Evolutionary conservation across 2,888 invertebrate species (phyloP), one percentile per base, ranked within the genome.

Genomic region (Hymenopus coronatus): DNA sequence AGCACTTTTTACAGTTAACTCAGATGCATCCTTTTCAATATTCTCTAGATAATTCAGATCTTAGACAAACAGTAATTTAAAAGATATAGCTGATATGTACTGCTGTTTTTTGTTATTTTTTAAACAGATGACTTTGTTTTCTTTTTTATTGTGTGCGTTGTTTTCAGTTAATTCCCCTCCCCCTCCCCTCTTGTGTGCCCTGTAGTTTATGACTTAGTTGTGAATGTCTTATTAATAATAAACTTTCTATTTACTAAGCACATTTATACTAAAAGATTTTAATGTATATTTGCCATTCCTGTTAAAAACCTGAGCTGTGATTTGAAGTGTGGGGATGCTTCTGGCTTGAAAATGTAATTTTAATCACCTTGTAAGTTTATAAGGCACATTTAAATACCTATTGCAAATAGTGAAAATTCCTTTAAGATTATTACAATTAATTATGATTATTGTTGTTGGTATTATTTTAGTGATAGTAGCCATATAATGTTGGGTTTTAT

Each of bases 401-500:
- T 70, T 70, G 54, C 54, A 70, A 14, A 20, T 70, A 70, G 54
- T 20, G 6, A 70, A 70, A 6, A 70, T 70, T 70, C 54, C 54
- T 70, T 70, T 20, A 70, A 70, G 20, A 25, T 70, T 12, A 40
- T 40, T 12, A 40, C 30, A 30, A 30, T 30, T 30, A 30, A 30
- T 30, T 46, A 46, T 46, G 46, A 46, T 46, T 46, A 46, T 46
- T 46, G 14, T 14, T 54, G 54, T 70, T 20, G 40, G 4, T 40
- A 70, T 20, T 70, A 70, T 20, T 70, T 70, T 20, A 70, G 54
- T 3, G 54, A 70, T 70, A 14, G 54, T 70, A 20, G 54, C 20
- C 54, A 70, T 20, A 70, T 70, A 70, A 70, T 70, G 54, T 70
- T 70, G 54, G 20, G 40, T 87, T 83, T 82, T 88, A 90, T 90